Evolutionary conservation across 2,113 vertebrate genomes (phyloP), one percentile per base, ranked within the genome.

Genomic region (Sinosuthora webbiana): DNA sequence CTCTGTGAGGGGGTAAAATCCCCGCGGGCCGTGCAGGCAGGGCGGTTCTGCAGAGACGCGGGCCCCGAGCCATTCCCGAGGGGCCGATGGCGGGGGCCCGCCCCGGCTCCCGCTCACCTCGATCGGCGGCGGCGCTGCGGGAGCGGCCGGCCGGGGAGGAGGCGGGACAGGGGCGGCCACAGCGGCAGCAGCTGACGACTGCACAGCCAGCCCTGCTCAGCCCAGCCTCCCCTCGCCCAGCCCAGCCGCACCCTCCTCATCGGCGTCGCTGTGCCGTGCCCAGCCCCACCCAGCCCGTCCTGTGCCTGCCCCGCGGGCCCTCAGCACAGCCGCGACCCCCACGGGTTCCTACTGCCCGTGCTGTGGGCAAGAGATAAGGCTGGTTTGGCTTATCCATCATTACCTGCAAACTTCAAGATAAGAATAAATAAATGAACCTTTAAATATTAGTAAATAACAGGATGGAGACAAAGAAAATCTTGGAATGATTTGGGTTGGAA

Each of bases 221-320:
- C 53, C 23, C 35, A 3, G 16, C 47, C 47, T n/a, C 10, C 42
- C 18, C 25, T 25, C 4, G 37, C 7, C 19, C 27, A n/a, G 75
- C 37, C 37, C 47, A 11, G 59, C 60, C 11, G 0, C 23, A 13
- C 6, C 19, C n/a, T 39, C 59, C 28, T 7, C 42, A 5, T 6
- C 82, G 13, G 15, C 8, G 4, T 13, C 13, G 8, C 39, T 39
- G 0, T 8, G 68, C 2, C 31, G 52, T 3, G 35, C 71, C 52
- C 30, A 13, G 8, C 70, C 2, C 5, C 24, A 1, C 2, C n/a
- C 17, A 2, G 49, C 45, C 33, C 6, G 10, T 11, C 17, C 23
- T 11, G 23, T 19, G n/a, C 28, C 23, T 3, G 49, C 14, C 67
- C 20, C 55, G 18, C 55, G 10, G 79, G 23, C 47, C 39, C 23